Evolutionary conservation across 2,113 vertebrate species (phyloP).

Genomic region (Clarias macrocephalus): DNA sequence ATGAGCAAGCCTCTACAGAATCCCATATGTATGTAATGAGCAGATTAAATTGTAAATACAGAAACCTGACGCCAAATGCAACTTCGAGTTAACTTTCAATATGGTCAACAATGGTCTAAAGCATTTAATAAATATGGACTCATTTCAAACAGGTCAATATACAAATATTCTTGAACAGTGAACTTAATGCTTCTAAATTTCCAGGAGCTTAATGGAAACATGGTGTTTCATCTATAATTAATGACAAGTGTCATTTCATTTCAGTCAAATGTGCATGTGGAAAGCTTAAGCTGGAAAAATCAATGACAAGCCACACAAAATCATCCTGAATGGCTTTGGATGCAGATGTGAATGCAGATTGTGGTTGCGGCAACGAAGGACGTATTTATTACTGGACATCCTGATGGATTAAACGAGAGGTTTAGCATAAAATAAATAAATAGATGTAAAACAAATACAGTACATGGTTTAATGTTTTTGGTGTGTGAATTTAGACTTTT

Average conservation of each 20-base stretch:
- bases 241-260: not conserved
- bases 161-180: slow-evolving; percentile 3
- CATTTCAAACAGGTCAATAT: not conserved
- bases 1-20: not conserved
- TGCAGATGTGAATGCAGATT: not conserved
- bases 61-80: not conserved
- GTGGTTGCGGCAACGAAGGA: not conserved
- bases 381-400: not conserved
- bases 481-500: too few relatives aligned
- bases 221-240: not conserved
- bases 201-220: slow-evolving; percentile 1
- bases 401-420: not conserved
- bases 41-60: not conserved
- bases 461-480: not conserved
- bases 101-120: not conserved
- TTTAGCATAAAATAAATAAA: not conserved
- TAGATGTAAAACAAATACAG: not conserved
- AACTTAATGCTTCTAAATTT: slow-evolving; percentile 4
- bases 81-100: not conserved
- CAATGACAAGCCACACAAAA: slow-evolving; percentile 9
- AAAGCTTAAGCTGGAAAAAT: not conserved
- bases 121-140: not conserved
- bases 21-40: not conserved
- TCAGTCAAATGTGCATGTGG: not conserved
- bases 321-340: not conserved